Evolutionary conservation across 2,888 invertebrate species (phyloP).

Genomic region (Phyto melanocephala): DNA sequence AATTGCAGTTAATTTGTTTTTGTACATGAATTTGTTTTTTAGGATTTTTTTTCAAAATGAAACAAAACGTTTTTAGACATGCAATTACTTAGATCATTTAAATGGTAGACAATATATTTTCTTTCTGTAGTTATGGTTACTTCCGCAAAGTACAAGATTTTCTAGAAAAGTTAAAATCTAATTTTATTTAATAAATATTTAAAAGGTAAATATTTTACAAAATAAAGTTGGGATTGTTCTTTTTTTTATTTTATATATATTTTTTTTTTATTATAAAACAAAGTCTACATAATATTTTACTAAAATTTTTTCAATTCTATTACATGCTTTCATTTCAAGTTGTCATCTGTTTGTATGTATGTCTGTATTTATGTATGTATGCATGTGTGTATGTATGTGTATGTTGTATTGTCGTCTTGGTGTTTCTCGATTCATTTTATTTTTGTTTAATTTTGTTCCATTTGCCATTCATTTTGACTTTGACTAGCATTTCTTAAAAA

Average conservation of each 20-base stretch:
- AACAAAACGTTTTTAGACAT: conserved; percentile 29
- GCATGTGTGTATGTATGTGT: neutral
- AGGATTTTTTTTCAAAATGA: conserved; percentile 12
- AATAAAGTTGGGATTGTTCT: neutral
- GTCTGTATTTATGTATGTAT: too few species aligned
- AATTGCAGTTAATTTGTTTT: conserved; percentile 20
- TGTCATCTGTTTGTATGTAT: conserved; percentile 3
- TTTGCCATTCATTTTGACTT: conserved; percentile 50
- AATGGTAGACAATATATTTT: conserved; percentile 2
- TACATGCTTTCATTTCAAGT: conserved; percentile 3
- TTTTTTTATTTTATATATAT: neutral
- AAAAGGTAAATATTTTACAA: conserved; percentile 22
- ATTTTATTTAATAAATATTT: conserved; percentile 10
- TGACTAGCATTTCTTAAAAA: conserved; percentile 60
- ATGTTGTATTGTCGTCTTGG: neutral
- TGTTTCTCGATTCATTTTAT: neutral
- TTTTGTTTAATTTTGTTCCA: too few species aligned
- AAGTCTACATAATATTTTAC: too few species aligned
- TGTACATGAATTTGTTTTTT: conserved; percentile 28
- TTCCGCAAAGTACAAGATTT: too few species aligned
- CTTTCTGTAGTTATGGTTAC: neutral
- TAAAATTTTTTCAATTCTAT: neutral
- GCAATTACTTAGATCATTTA: conserved; percentile 16
- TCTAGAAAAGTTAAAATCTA: too few species aligned
- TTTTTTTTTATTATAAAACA: neutral